phyloP scores from a whole-genome alignment of 2,888 invertebrate genomes.

The Sipha maydis region DNA sequence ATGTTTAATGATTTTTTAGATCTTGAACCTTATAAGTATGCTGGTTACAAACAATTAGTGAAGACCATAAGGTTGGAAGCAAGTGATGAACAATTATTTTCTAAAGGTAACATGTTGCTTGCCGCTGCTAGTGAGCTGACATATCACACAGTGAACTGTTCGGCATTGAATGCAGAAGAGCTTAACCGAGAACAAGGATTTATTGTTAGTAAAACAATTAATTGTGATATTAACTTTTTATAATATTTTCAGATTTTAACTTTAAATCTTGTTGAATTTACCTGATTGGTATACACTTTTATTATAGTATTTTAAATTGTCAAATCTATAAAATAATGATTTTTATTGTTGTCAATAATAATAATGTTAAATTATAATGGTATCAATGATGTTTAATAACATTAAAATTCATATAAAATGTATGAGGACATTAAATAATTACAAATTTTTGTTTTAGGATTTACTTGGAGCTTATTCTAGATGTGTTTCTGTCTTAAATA shows the following conservation, averaged over 20 bases:
- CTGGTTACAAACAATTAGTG: constrained; percentile 96
- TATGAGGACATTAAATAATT: neutral
- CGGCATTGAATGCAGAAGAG: constrained; percentile 97
- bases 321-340: no score
- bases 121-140: constrained; percentile 94
- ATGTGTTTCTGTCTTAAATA: constrained; percentile 90
- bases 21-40: constrained; percentile 95
- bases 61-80: constrained; percentile 95
- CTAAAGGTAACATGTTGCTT: constrained; percentile 82
- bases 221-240: neutral
- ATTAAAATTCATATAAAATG: neutral
- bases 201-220: constrained; percentile 71
- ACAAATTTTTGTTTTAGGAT: constrained; percentile 69
- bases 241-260: neutral
- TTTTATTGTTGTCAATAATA: no score
- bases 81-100: constrained; percentile 91
- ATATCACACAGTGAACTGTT: constrained; percentile 95
- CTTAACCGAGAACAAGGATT: constrained; percentile 92
- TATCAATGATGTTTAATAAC: neutral
- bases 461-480: constrained; percentile 91
- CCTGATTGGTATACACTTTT: neutral
- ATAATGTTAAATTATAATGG: no score
- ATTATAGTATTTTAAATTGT: no score
- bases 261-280: no score
- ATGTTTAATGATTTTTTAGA: constrained; percentile 50